Percentiles rank a stretch among this genome's conserved stretches.
Evolutionary conservation across 1,140 invertebrate genomes (phyloP).

Genomic region (Euborellia annulipes): DNA sequence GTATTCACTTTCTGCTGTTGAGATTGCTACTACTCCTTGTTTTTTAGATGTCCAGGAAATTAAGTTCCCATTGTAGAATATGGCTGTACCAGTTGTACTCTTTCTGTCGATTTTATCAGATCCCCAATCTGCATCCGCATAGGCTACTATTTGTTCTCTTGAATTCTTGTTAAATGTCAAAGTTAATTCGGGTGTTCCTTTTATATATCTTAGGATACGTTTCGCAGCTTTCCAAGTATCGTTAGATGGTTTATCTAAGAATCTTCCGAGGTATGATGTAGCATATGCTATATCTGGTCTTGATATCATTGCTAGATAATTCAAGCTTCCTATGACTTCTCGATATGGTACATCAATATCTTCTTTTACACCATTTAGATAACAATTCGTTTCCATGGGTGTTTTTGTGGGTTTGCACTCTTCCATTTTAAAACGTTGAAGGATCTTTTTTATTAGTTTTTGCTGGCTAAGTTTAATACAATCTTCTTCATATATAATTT

Average conservation of each 20-base stretch:
- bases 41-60: background rate
- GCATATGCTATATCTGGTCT: conserved; percentile 30
- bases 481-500: background rate
- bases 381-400: conserved; percentile 9
- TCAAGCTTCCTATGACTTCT: too few species aligned
- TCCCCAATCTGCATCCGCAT: conserved; percentile 26
- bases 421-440: conserved; percentile 10
- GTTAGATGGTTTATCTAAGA: conserved; percentile 15
- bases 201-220: conserved; percentile 25
- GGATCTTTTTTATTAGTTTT: conserved; percentile 2
- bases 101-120: conserved; percentile 15
- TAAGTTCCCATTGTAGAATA: background rate
- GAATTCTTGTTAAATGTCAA: conserved; percentile 14
- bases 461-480: conserved; percentile 2
- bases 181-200: conserved; percentile 20
- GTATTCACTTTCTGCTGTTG: background rate
- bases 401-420: conserved; percentile 8
- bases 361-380: conserved; percentile 24
- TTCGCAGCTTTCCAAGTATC: conserved; percentile 23
- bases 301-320: conserved; percentile 27
- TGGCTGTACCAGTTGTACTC: background rate
- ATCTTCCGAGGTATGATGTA: conserved; percentile 22
- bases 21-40: background rate
- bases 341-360: too few species aligned
- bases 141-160: conserved; percentile 16